Percentiles rank a stretch among this genome's conserved stretches.
Evolutionary conservation across 2,113 vertebrate genomes (phyloP).

Genomic region (Campylomormyrus tamandua): DNA sequence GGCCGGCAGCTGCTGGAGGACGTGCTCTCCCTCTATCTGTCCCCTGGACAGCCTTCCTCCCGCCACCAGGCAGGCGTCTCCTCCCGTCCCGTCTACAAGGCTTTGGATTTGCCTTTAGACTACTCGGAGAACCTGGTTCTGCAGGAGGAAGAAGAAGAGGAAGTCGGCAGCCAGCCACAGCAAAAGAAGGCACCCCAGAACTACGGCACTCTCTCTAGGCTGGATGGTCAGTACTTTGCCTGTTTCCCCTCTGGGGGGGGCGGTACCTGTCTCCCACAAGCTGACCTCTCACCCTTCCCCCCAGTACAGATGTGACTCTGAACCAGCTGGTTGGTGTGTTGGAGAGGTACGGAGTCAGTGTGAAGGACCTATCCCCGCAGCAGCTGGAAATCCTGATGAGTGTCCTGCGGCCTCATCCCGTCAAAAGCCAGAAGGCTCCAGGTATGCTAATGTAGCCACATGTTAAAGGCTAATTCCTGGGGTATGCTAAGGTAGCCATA

Average conservation of each 20-base stretch:
- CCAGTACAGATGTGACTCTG: conserved; percentile 25
- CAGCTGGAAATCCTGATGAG: conserved; percentile 55
- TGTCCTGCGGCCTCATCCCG: conserved; percentile 54
- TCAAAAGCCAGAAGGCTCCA: conserved; percentile 5
- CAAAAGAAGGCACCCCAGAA: conserved; percentile 3
- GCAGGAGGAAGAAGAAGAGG: conserved; percentile 22
- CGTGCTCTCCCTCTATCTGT: conserved; percentile 67
- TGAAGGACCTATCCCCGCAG: conserved; percentile 57
- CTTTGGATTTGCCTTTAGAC: conserved; percentile 26
- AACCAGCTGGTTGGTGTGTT: conserved; percentile 54
- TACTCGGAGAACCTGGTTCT: conserved; percentile 12
- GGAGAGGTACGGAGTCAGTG: conserved; percentile 55
- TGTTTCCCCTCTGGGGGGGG: neutral
- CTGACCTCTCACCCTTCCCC: neutral
- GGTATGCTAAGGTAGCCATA: neutral
- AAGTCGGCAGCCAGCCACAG: conserved; percentile 21
- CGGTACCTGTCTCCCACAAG: neutral
- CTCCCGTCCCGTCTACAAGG: conserved; percentile 33
- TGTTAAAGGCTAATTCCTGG: neutral
- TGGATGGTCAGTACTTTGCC: conserved; percentile 5
- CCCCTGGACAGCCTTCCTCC: conserved; percentile 54
- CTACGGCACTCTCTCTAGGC: neutral
- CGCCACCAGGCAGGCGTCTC: conserved; percentile 29
- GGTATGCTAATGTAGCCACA: conserved; percentile 5
- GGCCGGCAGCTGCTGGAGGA: conserved; percentile 77